Evolutionary conservation across 1,140 invertebrate species (phyloP).

Genomic region (Bemisia tabaci): DNA sequence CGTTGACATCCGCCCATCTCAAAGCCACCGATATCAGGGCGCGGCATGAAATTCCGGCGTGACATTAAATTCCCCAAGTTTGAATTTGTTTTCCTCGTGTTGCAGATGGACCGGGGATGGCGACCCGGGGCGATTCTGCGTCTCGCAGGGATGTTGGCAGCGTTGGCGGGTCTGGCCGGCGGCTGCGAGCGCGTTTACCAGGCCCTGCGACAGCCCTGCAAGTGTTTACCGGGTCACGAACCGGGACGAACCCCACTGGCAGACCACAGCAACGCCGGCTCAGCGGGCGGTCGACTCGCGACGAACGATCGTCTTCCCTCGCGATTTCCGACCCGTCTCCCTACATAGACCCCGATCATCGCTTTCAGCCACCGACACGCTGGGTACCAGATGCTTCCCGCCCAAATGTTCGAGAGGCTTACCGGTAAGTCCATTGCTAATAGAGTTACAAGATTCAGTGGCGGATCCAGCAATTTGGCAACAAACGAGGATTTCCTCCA

Average conservation of each 20-base stretch:
- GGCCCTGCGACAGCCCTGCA: neutral
- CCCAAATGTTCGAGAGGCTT: constrained; percentile 39
- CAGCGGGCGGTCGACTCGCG: constrained; percentile 50
- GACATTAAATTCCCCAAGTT: no score
- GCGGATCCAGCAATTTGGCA: no score
- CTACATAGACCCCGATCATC: constrained; percentile 54
- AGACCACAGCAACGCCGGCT: no score
- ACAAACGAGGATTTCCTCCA: no score
- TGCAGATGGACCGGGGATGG: no score
- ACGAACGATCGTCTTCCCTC: constrained; percentile 62
- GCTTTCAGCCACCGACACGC: constrained; percentile 58
- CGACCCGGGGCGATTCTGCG: no score
- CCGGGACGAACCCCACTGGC: neutral
- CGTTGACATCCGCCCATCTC: no score
- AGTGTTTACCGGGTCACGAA: neutral
- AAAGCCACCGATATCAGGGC: no score
- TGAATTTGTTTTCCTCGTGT: no score
- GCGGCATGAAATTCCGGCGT: no score
- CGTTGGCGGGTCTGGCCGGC: neutral
- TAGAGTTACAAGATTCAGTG: neutral
- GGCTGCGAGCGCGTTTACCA: neutral
- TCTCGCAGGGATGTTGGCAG: neutral
- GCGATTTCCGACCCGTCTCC: constrained; percentile 57
- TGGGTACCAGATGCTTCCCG: constrained; percentile 63
- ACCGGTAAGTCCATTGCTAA: constrained; percentile 26